phyloP scores from a whole-genome alignment of 2,797 vertebrate species.

The Fratercula arctica region DNA sequence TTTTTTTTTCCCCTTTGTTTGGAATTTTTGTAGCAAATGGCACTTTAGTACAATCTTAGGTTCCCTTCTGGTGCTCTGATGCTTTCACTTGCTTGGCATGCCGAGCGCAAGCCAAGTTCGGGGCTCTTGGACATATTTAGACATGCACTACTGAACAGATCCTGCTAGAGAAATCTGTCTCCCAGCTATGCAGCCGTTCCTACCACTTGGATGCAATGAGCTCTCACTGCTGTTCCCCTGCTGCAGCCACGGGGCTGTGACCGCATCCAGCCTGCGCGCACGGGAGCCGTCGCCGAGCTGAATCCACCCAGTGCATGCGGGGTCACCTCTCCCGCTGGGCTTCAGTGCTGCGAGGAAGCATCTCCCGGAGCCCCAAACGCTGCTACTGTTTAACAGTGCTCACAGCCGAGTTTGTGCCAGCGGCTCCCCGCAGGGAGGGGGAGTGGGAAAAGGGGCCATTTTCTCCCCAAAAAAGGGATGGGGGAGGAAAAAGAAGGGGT shows the following conservation, averaged over 20 bases:
- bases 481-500: no score
- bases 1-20: not conserved
- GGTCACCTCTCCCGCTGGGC: not conserved
- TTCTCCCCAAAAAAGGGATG: not conserved
- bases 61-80: conserved; percentile 32
- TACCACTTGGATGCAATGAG: not conserved
- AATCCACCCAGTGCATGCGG: not conserved
- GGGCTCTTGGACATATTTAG: conserved; percentile 70
- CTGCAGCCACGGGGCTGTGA: not conserved
- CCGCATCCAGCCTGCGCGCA: fast-evolving
- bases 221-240: not conserved
- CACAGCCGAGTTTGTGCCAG: not conserved
- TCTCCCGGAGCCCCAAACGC: not conserved
- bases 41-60: not conserved
- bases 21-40: conserved; percentile 32
- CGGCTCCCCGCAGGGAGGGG: not conserved
- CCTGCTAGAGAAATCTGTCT: conserved; percentile 30
- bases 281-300: not conserved
- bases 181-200: not conserved
- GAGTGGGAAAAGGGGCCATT: not conserved
- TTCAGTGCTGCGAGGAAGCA: not conserved
- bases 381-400: not conserved
- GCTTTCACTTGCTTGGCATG: conserved; percentile 65
- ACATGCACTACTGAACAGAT: conserved; percentile 47
- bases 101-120: conserved; percentile 33